These are phyloP conservation scores for Unio delphinus DNA, from an alignment of 2,888 invertebrate genomes.

Conservation along the genomic window DNA sequence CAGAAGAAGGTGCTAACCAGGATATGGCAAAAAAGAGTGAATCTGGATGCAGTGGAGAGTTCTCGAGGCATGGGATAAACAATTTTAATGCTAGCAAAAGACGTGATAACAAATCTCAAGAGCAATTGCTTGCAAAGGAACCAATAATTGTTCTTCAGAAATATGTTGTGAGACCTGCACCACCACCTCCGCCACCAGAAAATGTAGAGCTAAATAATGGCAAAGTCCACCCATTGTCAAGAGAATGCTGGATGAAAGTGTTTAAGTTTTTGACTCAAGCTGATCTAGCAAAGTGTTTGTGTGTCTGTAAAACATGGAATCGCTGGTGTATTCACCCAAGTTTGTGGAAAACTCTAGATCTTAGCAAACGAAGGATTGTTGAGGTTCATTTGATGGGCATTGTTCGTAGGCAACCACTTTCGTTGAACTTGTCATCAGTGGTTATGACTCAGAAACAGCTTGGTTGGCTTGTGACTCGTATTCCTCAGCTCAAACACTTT, in stretches of 20 bases:
- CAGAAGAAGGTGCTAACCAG: no score
- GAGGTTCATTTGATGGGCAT: constrained; percentile 85
- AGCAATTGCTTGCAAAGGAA: constrained; percentile 5
- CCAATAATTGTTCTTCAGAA: constrained; percentile 33
- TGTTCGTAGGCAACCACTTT: constrained; percentile 89
- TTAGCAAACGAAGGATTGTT: constrained; percentile 79
- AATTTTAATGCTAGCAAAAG: no score
- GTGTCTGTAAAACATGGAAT: constrained; percentile 92
- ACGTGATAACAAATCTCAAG: no score
- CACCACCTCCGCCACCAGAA: constrained; percentile 60
- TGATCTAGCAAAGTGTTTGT: constrained; percentile 77
- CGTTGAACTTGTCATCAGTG: constrained; percentile 90
- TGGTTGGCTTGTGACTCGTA: constrained; percentile 90
- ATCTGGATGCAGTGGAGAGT: no score
- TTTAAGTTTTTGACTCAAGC: constrained; percentile 69
- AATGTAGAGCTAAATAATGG: constrained; percentile 43
- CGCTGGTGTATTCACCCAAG: constrained; percentile 86
- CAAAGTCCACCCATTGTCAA: constrained; percentile 58
- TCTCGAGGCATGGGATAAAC: no score
- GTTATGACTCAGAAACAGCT: constrained; percentile 89
- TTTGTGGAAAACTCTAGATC: constrained; percentile 89
- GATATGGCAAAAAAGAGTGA: no score
- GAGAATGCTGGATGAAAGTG: constrained; percentile 70
- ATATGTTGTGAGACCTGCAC: constrained; percentile 64
- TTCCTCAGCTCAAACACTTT: constrained; percentile 86